Evolutionary conservation across 2,797 vertebrate genomes (phyloP).

Genomic region (Macropus fuliginosus): DNA sequence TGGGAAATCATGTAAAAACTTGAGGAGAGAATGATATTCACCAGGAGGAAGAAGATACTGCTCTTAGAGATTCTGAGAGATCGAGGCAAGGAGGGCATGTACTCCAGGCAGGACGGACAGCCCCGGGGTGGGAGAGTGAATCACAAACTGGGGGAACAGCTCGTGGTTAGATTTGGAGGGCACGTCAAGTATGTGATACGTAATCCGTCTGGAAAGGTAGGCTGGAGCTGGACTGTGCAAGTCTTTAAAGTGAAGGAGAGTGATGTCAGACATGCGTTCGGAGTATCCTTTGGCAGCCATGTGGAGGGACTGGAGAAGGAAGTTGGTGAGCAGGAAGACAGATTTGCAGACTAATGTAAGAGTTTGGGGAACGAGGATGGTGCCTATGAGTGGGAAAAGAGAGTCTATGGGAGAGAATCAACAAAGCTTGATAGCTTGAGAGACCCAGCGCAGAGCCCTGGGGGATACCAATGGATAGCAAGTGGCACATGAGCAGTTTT

Average conservation of each 20-base stretch:
- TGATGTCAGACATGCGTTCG: not conserved
- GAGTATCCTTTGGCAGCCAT: not conserved
- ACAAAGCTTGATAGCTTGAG: too few relatives aligned
- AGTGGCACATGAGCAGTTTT: too few relatives aligned
- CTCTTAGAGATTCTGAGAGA: too few relatives aligned
- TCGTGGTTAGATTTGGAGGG: too few relatives aligned
- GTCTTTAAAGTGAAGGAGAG: not conserved
- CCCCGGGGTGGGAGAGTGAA: not conserved
- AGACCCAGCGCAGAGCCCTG: too few relatives aligned
- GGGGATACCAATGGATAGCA: too few relatives aligned
- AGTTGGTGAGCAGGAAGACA: not conserved
- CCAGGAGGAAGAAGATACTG: not conserved
- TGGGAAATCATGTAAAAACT: not conserved
- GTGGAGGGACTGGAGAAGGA: not conserved
- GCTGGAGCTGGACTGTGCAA: not conserved
- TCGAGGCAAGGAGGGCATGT: not conserved
- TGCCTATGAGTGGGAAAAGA: too few relatives aligned
- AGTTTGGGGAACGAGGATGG: too few relatives aligned
- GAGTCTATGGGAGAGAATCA: not conserved
- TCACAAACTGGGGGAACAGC: not conserved
- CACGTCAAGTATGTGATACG: accelerated
- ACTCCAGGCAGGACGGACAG: not conserved
- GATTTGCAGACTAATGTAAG: not conserved
- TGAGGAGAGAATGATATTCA: not conserved
- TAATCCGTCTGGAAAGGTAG: not conserved